phyloP scores from a whole-genome alignment of 2,113 vertebrate genomes.

The Centropristis striata region DNA sequence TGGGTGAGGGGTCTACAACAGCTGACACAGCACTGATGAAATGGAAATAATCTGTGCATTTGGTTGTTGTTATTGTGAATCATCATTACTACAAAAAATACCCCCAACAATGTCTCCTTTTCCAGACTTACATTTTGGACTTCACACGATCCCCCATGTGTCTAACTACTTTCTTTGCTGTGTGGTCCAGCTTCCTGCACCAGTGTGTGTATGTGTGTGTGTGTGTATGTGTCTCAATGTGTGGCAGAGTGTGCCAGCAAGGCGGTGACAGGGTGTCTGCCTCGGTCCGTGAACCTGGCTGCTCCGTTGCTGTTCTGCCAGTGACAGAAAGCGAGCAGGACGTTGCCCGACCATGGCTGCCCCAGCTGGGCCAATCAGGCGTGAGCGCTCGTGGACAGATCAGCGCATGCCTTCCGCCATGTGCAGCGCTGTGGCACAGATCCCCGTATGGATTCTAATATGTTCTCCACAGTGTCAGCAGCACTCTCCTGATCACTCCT shows the following conservation, averaged over 20 bases:
- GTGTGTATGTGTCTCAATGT: constrained; percentile 8
- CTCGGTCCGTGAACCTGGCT: constrained; percentile 69
- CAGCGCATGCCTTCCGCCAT: constrained; percentile 55
- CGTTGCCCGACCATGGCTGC: constrained; percentile 55
- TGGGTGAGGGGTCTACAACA: background rate
- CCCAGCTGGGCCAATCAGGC: constrained; percentile 72
- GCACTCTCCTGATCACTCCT: constrained; percentile 25
- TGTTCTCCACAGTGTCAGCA: constrained; percentile 41
- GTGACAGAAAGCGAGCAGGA: constrained; percentile 72
- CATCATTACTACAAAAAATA: constrained; percentile 22
- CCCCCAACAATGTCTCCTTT: background rate
- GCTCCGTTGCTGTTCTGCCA: constrained; percentile 59
- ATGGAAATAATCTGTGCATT: constrained; percentile 59
- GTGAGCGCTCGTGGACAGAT: constrained; percentile 59
- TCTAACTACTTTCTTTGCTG: background rate
- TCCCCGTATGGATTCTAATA: constrained; percentile 61
- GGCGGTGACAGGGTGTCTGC: constrained; percentile 59
- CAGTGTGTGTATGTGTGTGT: background rate
- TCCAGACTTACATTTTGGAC: background rate
- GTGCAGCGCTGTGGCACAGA: constrained; percentile 74
- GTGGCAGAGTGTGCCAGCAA: constrained; percentile 38
- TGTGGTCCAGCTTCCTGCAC: constrained; percentile 12
- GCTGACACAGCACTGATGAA: constrained; percentile 58
- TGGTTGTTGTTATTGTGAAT: constrained; percentile 47
- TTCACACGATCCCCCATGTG: background rate